Conservation (phyloP, 2,797 vertebrate genomes). For the Discoglossus pictus region DNA sequence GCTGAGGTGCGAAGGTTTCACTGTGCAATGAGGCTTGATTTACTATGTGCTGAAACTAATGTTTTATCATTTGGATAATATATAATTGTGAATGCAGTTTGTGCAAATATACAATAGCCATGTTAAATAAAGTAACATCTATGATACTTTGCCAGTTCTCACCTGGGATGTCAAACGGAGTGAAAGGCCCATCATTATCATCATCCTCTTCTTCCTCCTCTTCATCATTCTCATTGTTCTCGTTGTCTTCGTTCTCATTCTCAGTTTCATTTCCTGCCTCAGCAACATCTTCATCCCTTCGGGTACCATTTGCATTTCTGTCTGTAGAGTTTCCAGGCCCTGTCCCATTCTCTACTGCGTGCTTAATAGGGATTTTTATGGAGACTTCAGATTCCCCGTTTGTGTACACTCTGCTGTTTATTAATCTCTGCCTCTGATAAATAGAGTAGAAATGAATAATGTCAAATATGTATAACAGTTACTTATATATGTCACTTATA, state of each 20-base stretch:
- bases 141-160: constrained; percentile 57
- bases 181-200: constrained; percentile 81
- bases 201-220: constrained; percentile 80
- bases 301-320: constrained; percentile 65
- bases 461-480: no score
- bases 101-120: no score
- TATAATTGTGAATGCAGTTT: no score
- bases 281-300: constrained; percentile 68
- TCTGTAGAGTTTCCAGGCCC: constrained; percentile 69
- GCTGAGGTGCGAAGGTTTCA: no score
- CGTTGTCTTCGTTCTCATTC: constrained; percentile 85
- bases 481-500: no score
- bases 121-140: no score
- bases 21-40: no score
- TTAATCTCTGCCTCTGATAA: constrained; percentile 88
- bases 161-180: constrained; percentile 86
- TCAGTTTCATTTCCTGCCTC: constrained; percentile 82
- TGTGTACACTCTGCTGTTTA: constrained; percentile 81
- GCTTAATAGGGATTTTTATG: constrained; percentile 78
- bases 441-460: no score
- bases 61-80: no score
- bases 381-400: constrained; percentile 88
- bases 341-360: constrained; percentile 84
- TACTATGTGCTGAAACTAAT: no score
- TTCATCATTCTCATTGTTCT: constrained; percentile 81